These are phyloP conservation scores for Heliconius nattereri DNA, from an alignment of 1,140 invertebrate genomes.

Conservation along the genomic window DNA sequence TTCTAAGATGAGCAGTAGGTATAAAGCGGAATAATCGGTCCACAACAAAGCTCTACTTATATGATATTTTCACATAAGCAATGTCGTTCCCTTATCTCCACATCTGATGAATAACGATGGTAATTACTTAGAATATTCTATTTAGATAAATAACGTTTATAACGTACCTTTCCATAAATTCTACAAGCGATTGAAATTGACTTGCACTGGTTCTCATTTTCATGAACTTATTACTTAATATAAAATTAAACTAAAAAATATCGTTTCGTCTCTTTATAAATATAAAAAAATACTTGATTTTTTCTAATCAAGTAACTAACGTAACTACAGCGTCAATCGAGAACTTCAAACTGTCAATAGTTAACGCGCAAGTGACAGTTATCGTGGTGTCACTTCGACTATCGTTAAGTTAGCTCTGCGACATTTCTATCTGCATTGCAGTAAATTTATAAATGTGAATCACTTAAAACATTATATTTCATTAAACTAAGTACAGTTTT, in stretches of 20 bases:
- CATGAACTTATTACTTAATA: background rate
- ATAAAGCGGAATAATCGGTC: background rate
- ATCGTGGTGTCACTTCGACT: constrained; percentile 1
- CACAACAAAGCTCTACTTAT: background rate
- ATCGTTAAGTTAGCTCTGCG: constrained; percentile 2
- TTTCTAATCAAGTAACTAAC: background rate
- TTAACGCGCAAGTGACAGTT: constrained; percentile 9
- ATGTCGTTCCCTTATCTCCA: background rate
- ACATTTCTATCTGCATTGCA: constrained; percentile 10
- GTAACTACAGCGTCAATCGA: constrained; percentile 5
- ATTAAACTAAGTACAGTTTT: background rate
- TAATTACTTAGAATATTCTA: background rate
- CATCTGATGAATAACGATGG: background rate
- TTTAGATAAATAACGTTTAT: background rate
- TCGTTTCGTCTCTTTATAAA: background rate
- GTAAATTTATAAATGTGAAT: background rate
- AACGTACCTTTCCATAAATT: constrained; percentile 3
- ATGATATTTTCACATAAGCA: no score
- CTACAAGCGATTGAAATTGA: constrained; percentile 7
- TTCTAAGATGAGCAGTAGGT: background rate
- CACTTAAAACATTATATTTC: background rate
- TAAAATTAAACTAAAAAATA: background rate
- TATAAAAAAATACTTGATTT: background rate
- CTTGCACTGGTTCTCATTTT: constrained; percentile 6
- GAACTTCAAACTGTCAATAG: background rate